phyloP scores from a whole-genome alignment of 2,888 invertebrate genomes.

The Theristus sp. region DNA sequence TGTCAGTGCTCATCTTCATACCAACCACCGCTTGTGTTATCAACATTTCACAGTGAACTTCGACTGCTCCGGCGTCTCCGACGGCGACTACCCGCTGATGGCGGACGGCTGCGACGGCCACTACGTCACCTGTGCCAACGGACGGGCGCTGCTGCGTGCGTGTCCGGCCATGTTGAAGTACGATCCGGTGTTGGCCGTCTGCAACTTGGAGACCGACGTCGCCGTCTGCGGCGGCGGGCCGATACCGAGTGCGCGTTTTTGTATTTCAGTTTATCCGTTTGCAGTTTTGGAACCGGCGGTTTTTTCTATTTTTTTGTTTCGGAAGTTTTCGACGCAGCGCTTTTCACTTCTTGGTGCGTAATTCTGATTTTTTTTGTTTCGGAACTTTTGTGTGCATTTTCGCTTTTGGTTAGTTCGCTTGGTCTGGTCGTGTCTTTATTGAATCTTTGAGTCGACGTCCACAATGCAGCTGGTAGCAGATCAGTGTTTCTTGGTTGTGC shows the following conservation, averaged over 20 bases:
- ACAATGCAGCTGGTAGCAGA: no score
- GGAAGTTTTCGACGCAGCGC: no score
- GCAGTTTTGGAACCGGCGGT: neutral
- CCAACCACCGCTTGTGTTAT: no score
- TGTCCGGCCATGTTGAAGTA: neutral
- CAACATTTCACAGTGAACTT: neutral
- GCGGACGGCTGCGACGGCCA: neutral
- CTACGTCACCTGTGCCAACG: neutral
- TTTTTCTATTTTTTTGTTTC: neutral
- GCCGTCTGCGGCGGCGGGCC: neutral
- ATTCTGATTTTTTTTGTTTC: no score
- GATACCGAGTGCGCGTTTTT: neutral
- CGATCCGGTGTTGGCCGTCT: neutral
- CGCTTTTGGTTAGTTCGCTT: no score
- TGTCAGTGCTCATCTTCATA: no score
- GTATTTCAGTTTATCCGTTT: neutral
- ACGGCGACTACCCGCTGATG: neutral
- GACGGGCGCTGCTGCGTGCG: neutral
- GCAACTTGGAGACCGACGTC: neutral
- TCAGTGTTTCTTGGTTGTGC: no score
- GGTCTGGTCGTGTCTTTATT: no score
- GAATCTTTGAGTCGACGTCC: no score
- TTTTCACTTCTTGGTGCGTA: no score
- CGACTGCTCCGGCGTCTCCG: neutral
- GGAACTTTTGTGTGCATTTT: no score